Base-by-base conservation (phyloP, 1,140 invertebrate species). In the Scaptomyza pallida region DNA sequence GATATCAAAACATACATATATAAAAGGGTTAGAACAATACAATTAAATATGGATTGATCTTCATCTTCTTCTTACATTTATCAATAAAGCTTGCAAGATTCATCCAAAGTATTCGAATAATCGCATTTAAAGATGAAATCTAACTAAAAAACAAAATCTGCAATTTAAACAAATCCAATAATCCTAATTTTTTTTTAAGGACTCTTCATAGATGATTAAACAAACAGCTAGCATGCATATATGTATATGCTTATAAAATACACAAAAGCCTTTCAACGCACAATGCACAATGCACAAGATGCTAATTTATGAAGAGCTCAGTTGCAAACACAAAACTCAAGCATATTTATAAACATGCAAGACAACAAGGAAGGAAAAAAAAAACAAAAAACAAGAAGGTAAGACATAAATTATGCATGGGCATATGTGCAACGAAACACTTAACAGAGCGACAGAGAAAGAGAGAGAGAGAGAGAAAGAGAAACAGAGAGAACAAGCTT, bases 381-480 rank as follows among this genome's bases (percentile, higher is more conserved):
- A 51, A 26, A 54, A 41, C 37, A 72, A 79, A 82, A 74, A 82
- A 21, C 4, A 21, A 21, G 4, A 81, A 82, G 75, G 71, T 74
- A 62, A 55, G 51, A 80, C 78, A 81, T 81, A 81, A 81, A 82
- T 81, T 81, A 82, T 73, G 59, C 54, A 71, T 65, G 48, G 69
- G 54, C 78, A 82, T 74, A 74, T 74, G 60, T 74, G 47, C 67
- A 76, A 68, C 3, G 45, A 13, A 26, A 15, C 1, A 44, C 9
- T 6, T 10, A 61, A 23, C 33, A 3, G 6, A 43, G 17, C 12
- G 1, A 15, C 26, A 37, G 4, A 37, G 3, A 19, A 1, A 19
- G 30, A 13, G 15, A 37, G 16, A 37, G 15, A 16, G 1, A 3
- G 10, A 43, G 19, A 40, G 9, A 40, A 12, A 43, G 30, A 33